Evolutionary conservation across 2,113 vertebrate species (phyloP).

Genomic region (Pelecanus crispus): DNA sequence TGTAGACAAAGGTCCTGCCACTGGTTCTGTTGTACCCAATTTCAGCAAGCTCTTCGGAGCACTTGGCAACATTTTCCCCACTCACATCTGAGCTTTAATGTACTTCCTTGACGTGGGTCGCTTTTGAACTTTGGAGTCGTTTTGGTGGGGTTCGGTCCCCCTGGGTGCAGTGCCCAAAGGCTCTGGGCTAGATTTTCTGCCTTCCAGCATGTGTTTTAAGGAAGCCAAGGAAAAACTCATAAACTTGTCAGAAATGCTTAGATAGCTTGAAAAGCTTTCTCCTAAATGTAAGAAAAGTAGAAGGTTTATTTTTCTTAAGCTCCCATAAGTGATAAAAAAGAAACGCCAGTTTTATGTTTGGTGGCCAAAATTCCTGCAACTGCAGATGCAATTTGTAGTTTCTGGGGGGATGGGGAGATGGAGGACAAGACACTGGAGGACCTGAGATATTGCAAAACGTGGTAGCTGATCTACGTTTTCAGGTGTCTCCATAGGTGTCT

Average conservation of each 20-base stretch:
- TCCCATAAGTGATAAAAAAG: background rate
- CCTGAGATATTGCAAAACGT: background rate
- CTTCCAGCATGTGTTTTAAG: background rate
- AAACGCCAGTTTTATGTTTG: background rate
- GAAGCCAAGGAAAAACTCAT: background rate
- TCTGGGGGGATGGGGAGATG: background rate
- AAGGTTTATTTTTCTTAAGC: background rate
- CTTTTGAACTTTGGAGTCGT: background rate
- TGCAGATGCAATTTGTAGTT: background rate
- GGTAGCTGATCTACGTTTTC: background rate
- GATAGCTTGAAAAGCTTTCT: background rate
- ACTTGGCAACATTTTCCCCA: background rate
- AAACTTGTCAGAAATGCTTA: background rate
- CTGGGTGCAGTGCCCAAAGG: background rate
- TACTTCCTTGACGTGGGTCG: fast-evolving
- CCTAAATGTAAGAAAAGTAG: background rate
- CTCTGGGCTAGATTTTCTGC: background rate
- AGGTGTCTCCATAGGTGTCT: too few relatives aligned
- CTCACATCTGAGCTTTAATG: background rate
- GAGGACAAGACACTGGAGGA: background rate
- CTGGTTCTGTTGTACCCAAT: background rate
- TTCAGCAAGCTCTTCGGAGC: background rate
- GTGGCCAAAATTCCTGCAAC: background rate
- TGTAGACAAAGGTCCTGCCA: background rate
- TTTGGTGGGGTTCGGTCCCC: background rate